Conservation (phyloP, 2,113 vertebrate species). For the Phoenicopterus ruber region DNA sequence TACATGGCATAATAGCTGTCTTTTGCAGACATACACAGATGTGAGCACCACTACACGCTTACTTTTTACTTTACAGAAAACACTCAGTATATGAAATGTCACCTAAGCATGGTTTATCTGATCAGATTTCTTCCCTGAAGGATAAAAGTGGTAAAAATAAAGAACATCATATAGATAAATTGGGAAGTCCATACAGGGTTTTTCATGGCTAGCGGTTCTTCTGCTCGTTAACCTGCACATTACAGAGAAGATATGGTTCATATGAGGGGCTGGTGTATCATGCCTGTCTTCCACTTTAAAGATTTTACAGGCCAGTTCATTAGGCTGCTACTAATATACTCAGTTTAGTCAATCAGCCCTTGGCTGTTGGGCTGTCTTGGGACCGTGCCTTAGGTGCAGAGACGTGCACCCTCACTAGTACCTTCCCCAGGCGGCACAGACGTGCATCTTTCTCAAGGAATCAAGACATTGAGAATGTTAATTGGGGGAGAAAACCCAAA, state of each 20-base stretch:
- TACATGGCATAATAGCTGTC: not conserved
- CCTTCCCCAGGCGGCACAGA: not conserved
- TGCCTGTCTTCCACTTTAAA: not conserved
- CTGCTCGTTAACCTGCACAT: not conserved
- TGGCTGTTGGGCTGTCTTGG: not conserved
- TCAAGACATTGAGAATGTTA: fast-evolving
- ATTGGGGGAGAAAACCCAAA: not conserved
- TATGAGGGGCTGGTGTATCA: not conserved
- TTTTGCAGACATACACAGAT: not conserved
- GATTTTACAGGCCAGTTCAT: not conserved
- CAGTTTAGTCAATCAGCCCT: not conserved
- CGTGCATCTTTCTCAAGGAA: not conserved
- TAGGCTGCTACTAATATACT: not conserved
- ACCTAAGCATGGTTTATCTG: not conserved
- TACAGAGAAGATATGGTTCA: not conserved
- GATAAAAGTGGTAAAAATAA: not conserved
- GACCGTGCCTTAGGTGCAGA: not conserved
- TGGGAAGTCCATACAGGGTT: not conserved
- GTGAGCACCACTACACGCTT: not conserved
- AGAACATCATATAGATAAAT: not conserved
- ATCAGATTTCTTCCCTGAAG: not conserved
- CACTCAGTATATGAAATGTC: not conserved
- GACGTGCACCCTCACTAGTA: not conserved
- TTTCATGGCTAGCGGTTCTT: not conserved
- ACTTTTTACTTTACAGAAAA: not conserved